phyloP scores from a whole-genome alignment of 2,797 vertebrate genomes.

The Falco cherrug region DNA sequence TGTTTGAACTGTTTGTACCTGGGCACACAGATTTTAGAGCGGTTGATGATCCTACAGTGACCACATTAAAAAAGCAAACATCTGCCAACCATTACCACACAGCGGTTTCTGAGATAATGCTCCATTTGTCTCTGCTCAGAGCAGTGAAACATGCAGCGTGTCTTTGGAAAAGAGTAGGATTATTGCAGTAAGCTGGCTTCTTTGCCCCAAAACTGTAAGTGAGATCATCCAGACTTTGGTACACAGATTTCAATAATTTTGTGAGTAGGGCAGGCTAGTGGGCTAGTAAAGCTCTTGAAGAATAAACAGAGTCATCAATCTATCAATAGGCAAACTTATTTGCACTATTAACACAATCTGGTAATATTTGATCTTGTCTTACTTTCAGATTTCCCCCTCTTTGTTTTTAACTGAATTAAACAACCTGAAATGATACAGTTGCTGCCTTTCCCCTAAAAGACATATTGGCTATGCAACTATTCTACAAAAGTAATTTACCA shows the following conservation, averaged over 20 bases:
- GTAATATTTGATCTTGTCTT: not conserved
- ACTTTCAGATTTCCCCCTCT: not conserved
- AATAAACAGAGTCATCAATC: not conserved
- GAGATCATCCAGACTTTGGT: not conserved
- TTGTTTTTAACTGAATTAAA: not conserved
- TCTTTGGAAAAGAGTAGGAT: not conserved
- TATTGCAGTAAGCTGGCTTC: not conserved
- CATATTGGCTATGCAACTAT: not conserved
- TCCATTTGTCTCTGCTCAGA: not conserved
- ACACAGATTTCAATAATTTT: not conserved
- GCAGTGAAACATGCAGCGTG: not conserved
- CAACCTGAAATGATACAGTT: not conserved
- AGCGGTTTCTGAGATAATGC: not conserved
- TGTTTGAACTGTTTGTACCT: not conserved
- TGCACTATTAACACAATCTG: not conserved
- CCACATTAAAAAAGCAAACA: not conserved
- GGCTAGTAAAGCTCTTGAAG: not conserved
- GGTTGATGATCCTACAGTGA: not conserved
- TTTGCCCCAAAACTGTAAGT: not conserved
- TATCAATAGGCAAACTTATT: not conserved
- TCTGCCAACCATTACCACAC: not conserved
- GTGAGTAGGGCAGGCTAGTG: not conserved
- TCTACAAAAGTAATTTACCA: not conserved
- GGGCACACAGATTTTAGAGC: not conserved
- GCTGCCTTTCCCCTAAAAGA: not conserved